Conservation (phyloP, 1,140 invertebrate genomes). For the Macrotrachela quadricornifera region DNA sequence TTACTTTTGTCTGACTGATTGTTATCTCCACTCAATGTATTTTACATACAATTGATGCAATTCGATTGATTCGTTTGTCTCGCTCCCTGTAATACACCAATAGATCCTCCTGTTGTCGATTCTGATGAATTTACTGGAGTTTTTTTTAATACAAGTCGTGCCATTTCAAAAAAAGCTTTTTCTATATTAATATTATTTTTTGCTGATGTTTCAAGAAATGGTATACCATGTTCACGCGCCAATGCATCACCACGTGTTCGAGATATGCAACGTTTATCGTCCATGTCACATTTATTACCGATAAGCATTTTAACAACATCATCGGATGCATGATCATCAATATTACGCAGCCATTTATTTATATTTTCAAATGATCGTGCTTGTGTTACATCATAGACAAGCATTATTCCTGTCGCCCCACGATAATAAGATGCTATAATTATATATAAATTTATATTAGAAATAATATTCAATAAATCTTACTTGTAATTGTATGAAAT, state of each 20-base stretch:
- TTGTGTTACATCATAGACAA: conserved; percentile 94
- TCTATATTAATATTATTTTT: conserved; percentile 49
- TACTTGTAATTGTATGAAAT: conserved; percentile 39
- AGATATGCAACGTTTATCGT: conserved; percentile 75
- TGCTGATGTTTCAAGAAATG: conserved; percentile 96
- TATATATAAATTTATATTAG: not conserved
- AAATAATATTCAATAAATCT: conserved; percentile 18
- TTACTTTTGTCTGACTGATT: too few species aligned
- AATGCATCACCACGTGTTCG: conserved; percentile 67
- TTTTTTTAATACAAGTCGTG: not conserved
- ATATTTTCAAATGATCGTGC: conserved; percentile 96
- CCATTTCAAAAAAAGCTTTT: conserved; percentile 4
- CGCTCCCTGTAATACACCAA: too few species aligned
- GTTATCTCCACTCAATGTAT: too few species aligned
- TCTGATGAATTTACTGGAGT: too few species aligned
- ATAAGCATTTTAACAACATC: conserved; percentile 99
- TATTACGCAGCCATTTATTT: conserved; percentile 89
- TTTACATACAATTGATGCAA: too few species aligned
- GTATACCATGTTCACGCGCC: conserved; percentile 79
- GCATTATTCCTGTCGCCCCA: conserved; percentile 55
- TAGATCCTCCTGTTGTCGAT: too few species aligned
- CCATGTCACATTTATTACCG: conserved; percentile 98
- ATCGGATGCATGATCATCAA: conserved; percentile 96
- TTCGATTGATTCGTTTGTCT: too few species aligned
- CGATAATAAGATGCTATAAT: not conserved